Conservation (phyloP, 2,888 invertebrate species). For the Pilophorus perplexus region DNA sequence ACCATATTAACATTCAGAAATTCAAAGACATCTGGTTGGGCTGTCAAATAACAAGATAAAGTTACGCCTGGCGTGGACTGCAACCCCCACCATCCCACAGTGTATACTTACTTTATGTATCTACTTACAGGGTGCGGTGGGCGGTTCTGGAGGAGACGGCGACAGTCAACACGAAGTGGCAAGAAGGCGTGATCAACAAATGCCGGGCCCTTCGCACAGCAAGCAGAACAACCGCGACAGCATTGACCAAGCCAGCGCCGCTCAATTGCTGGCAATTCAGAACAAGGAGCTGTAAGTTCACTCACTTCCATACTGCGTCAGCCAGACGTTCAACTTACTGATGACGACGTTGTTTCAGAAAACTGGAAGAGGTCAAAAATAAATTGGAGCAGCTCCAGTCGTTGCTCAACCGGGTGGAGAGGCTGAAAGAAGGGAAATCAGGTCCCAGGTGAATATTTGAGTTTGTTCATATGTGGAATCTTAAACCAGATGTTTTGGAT, state of each 20-base stretch:
- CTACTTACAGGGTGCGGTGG: constrained; percentile 29
- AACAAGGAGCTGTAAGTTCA: constrained; percentile 43
- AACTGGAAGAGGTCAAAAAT: constrained; percentile 49
- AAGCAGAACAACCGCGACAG: constrained; percentile 46
- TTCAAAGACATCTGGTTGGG: no score
- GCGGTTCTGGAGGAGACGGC: constrained; percentile 20
- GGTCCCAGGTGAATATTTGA: constrained; percentile 46
- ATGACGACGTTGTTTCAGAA: constrained; percentile 44
- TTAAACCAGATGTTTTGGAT: no score
- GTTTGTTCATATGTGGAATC: no score
- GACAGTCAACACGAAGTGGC: constrained; percentile 10
- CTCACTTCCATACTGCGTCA: background rate
- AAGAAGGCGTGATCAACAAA: constrained; percentile 24
- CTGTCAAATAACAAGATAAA: no score
- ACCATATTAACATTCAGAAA: no score
- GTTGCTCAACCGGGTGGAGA: constrained; percentile 45
- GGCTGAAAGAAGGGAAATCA: constrained; percentile 44
- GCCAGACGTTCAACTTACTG: background rate
- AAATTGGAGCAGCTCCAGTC: constrained; percentile 48
- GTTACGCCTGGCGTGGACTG: no score
- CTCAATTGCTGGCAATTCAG: constrained; percentile 26
- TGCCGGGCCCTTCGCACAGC: background rate
- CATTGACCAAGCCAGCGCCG: constrained; percentile 33
- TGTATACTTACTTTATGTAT: no score
- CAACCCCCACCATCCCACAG: no score